Conservation (phyloP, 2,113 vertebrate genomes). For the Archocentrus centrarchus region DNA sequence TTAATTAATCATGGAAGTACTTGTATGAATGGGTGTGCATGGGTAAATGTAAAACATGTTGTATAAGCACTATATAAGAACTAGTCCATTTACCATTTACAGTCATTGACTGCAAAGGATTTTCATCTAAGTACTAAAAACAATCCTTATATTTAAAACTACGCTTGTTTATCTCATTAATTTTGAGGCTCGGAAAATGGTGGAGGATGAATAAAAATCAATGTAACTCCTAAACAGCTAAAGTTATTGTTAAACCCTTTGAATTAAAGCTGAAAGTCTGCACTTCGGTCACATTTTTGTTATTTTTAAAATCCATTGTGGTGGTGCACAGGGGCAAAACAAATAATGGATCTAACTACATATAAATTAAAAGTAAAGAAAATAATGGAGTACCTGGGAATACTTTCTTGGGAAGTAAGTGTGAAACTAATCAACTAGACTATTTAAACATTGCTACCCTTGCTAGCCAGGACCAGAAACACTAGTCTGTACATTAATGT, state of each 20-base stretch:
- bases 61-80: too few relatives aligned
- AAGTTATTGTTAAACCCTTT: not conserved
- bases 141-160: too few relatives aligned
- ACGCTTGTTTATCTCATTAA: too few relatives aligned
- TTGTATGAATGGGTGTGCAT: too few relatives aligned
- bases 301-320: not conserved
- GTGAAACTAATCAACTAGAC: not conserved
- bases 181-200: too few relatives aligned
- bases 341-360: not conserved
- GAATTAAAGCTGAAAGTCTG: not conserved
- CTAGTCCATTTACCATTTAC: too few relatives aligned
- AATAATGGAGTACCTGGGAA: not conserved
- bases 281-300: not conserved
- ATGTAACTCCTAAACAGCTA: not conserved
- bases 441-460: not conserved
- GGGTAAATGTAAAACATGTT: too few relatives aligned
- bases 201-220: too few relatives aligned
- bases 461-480: not conserved
- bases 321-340: not conserved
- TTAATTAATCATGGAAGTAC: too few relatives aligned
- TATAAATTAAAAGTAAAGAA: not conserved
- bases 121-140: too few relatives aligned
- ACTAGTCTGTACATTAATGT: not conserved
- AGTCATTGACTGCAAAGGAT: too few relatives aligned
- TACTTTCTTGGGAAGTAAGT: not conserved